These are phyloP conservation scores for Papilio helenus DNA, from an alignment of 1,140 invertebrate species.

Conservation along the genomic window DNA sequence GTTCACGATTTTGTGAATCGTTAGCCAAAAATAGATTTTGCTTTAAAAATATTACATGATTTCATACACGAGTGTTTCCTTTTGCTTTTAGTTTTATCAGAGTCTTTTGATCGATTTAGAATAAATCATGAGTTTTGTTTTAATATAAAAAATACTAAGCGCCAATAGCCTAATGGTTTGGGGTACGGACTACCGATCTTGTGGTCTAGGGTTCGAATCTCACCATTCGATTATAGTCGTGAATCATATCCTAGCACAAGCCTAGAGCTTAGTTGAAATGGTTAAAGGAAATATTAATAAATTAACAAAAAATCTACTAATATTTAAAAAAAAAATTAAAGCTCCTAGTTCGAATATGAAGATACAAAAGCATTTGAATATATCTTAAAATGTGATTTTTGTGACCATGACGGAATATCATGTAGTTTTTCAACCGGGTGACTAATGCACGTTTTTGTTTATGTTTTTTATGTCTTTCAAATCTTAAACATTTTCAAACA, in stretches of 20 bases:
- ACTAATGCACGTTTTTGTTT: constrained; percentile 15
- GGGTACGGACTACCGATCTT: too few relatives aligned
- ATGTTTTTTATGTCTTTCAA: background rate
- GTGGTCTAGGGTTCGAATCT: too few relatives aligned
- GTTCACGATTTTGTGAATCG: constrained; percentile 24
- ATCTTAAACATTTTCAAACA: background rate
- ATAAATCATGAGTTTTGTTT: background rate
- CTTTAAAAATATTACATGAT: constrained; percentile 32
- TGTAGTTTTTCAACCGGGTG: background rate
- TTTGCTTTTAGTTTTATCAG: background rate
- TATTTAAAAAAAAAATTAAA: too few relatives aligned
- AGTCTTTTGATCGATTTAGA: background rate
- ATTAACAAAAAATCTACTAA: too few relatives aligned
- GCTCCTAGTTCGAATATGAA: background rate
- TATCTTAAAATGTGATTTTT: background rate
- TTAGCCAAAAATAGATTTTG: constrained; percentile 27
- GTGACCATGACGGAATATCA: constrained; percentile 10
- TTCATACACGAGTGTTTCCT: constrained; percentile 25
- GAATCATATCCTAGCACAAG: too few relatives aligned
- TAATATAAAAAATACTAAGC: too few relatives aligned
- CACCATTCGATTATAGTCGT: too few relatives aligned
- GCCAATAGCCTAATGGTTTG: too few relatives aligned
- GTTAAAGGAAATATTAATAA: too few relatives aligned
- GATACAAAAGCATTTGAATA: background rate
- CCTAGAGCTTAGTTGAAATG: too few relatives aligned